Evolutionary conservation across 2,888 invertebrate genomes (phyloP).

Genomic region (Ceramica pisi): DNA sequence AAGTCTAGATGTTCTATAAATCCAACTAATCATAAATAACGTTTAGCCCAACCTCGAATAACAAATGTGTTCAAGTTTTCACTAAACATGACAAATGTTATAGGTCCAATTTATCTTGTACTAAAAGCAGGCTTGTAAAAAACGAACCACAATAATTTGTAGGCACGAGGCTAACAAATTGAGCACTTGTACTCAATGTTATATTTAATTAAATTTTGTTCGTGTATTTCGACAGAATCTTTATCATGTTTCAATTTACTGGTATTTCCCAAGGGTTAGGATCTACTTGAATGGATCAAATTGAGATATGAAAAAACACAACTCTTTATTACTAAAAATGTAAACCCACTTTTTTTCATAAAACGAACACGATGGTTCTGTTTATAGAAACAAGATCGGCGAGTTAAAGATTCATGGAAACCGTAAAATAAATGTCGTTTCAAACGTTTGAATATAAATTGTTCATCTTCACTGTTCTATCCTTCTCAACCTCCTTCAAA

Average conservation of each 20-base stretch:
- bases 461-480: slow-evolving; percentile 45
- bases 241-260: slow-evolving; percentile 40
- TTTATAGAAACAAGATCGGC: slow-evolving; percentile 30
- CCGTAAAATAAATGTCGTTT: slow-evolving; percentile 52
- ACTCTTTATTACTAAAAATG: slow-evolving; percentile 35
- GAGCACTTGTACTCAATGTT: slow-evolving; percentile 46
- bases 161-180: slow-evolving; percentile 37
- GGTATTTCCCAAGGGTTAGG: slow-evolving; percentile 58
- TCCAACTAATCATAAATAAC: slow-evolving; percentile 21
- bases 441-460: slow-evolving; percentile 59
- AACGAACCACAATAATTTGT: slow-evolving; percentile 30
- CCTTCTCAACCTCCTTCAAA: slow-evolving; percentile 44
- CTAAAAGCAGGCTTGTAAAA: slow-evolving; percentile 24
- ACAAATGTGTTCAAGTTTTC: slow-evolving; percentile 27
- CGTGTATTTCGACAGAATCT: slow-evolving; percentile 54
- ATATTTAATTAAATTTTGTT: slow-evolving; percentile 60
- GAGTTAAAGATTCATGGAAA: slow-evolving; percentile 56
- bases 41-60: slow-evolving; percentile 19
- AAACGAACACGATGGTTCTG: slow-evolving; percentile 32
- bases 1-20: neutral
- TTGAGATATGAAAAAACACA: slow-evolving; percentile 50
- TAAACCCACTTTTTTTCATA: slow-evolving; percentile 43
- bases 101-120: slow-evolving; percentile 16
- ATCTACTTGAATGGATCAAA: slow-evolving; percentile 13
- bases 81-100: slow-evolving; percentile 26